Conservation (phyloP, 1,140 invertebrate species). For the Neodiprion virginianus region DNA sequence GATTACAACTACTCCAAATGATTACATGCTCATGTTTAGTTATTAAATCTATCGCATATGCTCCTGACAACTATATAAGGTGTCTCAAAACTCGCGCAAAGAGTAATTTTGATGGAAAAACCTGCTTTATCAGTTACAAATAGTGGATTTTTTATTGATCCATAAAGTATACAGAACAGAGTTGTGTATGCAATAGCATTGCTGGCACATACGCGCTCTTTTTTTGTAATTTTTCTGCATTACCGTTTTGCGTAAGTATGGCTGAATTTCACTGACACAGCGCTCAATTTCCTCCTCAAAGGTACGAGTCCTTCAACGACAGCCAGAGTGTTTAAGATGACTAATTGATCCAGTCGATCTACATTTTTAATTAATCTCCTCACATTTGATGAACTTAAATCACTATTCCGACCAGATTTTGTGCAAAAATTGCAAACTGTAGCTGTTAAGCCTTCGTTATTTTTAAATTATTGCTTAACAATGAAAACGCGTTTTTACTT, state of each 20-base stretch:
- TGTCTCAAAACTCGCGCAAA: constrained; percentile 23
- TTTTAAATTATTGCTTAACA: constrained; percentile 38
- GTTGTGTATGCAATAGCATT: constrained; percentile 25
- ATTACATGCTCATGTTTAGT: no score
- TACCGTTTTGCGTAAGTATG: constrained; percentile 18
- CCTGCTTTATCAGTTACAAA: constrained; percentile 23
- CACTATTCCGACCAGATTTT: constrained; percentile 37
- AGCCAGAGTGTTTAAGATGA: constrained; percentile 21
- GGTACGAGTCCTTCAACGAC: constrained; percentile 15
- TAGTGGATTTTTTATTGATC: constrained; percentile 7
- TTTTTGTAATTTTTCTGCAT: constrained; percentile 13
- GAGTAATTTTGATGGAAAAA: constrained; percentile 24
- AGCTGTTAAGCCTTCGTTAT: constrained; percentile 35
- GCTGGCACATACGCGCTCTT: constrained; percentile 18
- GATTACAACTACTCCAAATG: no score
- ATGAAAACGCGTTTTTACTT: constrained; percentile 32
- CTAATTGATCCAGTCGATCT: constrained; percentile 29
- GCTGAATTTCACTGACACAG: constrained; percentile 19
- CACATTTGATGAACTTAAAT: constrained; percentile 37
- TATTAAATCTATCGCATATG: no score
- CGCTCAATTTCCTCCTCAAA: constrained; percentile 20
- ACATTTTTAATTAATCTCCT: constrained; percentile 39
- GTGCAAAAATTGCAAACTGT: constrained; percentile 33
- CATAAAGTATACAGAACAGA: constrained; percentile 14
- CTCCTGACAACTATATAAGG: constrained; percentile 6